Evolutionary conservation across 2,797 vertebrate species (phyloP), one percentile per base, ranked within the genome.

Genomic region (Trematomus bernacchii): DNA sequence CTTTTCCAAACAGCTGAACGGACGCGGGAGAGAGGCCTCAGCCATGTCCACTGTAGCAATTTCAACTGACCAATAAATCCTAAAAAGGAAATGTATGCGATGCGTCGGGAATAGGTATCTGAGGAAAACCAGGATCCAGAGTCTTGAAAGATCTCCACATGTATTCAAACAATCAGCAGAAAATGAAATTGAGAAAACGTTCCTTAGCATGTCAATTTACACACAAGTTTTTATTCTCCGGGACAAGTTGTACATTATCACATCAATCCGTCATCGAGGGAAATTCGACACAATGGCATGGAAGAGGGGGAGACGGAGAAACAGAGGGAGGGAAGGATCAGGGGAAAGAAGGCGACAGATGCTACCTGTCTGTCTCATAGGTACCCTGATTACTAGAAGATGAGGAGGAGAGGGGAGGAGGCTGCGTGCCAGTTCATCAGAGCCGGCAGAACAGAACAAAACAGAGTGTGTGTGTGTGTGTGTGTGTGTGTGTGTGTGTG

Each of bases 361-460:
- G 94, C 92, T 95, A 92, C 92, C 93, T 93, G 94, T 93, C 93
- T 88, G 90, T 95, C 95, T 95, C 93, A 71, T 87, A 93, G 94
- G 94, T 94, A 92, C 87, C 91, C 92, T 94, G 94, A 95, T 95
- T 96, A 95, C 94, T 89, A 85, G 85, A 90, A 90, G 90, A 90
- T 90, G 88, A 91, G 80, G 85, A 89, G 87, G 84, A 90, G 90
- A 90, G 86, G 85, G 89, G 90, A 90, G 86, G 91, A 90, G 89
- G 92, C 86, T 87, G 89, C 58, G 59, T 87, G 86, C 79, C 91
- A 91, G 92, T 91, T 92, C 90, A 92, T 91, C 91, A 91, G 88
- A 87, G 80, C 84, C 53, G 63, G 86, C 85, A 91, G 79, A 91
- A 92, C 79, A 89, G 67, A 83, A 88, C 80, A 81, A 81, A 90